These are phyloP conservation scores for Corella eumyota DNA, from an alignment of 23 tunicate genomes.

Conservation along the genomic window DNA sequence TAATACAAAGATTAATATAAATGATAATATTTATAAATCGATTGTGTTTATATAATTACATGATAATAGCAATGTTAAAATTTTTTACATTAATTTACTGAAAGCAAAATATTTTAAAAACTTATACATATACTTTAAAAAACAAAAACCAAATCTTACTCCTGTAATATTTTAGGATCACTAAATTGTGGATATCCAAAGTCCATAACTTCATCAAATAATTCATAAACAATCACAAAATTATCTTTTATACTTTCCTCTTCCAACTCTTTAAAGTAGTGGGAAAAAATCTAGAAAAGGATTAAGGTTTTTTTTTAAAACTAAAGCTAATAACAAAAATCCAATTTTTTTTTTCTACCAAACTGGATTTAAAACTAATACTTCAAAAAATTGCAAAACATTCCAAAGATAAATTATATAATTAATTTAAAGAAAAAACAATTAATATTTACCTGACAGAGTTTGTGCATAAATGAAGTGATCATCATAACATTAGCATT, in stretches of 20 bases:
- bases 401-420: neutral
- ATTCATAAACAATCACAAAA: conserved; percentile 94
- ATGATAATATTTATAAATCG: no score
- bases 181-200: conserved; percentile 96
- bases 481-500: conserved; percentile 95
- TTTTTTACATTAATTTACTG: no score
- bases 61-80: no score
- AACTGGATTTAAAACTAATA: no score
- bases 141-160: conserved; percentile 25
- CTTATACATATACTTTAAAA: no score
- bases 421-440: neutral
- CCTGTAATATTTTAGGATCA: conserved; percentile 88
- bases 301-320: neutral
- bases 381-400: no score
- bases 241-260: conserved; percentile 96
- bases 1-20: no score
- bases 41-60: no score
- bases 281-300: conserved; percentile 50
- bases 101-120: no score
- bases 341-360: no score
- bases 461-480: conserved; percentile 86
- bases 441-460: conserved; percentile 53
- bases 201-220: conserved; percentile 98
- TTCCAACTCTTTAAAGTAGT: conserved; percentile 94
- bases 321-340: neutral